Conservation (phyloP, 2,888 invertebrate genomes). For the Xestia ashworthii region DNA sequence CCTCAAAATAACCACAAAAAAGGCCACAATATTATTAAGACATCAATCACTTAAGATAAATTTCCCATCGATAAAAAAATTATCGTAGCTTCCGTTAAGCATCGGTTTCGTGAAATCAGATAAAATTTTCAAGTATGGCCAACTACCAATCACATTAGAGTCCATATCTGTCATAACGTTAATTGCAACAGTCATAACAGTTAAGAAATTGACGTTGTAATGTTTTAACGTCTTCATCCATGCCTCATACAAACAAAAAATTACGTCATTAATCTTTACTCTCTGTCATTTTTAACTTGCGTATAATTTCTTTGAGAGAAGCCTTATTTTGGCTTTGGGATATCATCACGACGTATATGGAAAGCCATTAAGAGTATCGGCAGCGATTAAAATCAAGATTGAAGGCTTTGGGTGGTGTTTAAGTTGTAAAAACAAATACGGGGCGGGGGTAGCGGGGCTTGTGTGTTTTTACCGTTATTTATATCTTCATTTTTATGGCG, state of each 20-base stretch:
- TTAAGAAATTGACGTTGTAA: slow-evolving; percentile 71
- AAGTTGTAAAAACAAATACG: slow-evolving; percentile 77
- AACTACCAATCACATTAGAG: slow-evolving; percentile 80
- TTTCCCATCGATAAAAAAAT: slow-evolving; percentile 49
- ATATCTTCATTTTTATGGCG: slow-evolving; percentile 63
- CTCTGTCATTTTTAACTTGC: slow-evolving; percentile 68
- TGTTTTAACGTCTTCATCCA: slow-evolving; percentile 84
- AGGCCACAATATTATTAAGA: slow-evolving; percentile 69
- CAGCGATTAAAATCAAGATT: slow-evolving; percentile 79
- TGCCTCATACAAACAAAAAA: slow-evolving; percentile 78
- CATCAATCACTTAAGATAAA: slow-evolving; percentile 67
- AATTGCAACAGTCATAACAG: slow-evolving; percentile 76
- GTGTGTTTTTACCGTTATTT: slow-evolving; percentile 57
- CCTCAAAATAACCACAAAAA: slow-evolving; percentile 53
- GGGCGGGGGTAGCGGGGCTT: slow-evolving; percentile 68
- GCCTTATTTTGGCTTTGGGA: slow-evolving; percentile 63
- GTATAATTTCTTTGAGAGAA: slow-evolving; percentile 71
- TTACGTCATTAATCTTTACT: slow-evolving; percentile 60
- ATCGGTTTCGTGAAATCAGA: slow-evolving; percentile 74
- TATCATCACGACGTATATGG: slow-evolving; percentile 78
- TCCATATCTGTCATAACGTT: slow-evolving; percentile 73
- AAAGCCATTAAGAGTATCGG: slow-evolving; percentile 78
- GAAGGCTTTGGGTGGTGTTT: slow-evolving; percentile 72
- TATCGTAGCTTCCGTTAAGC: slow-evolving; percentile 65
- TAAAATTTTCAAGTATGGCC: slow-evolving; percentile 62